A percentile compares a stretch with the other conserved stretches of the same genome.
Evolutionary conservation across 2,797 vertebrate species (phyloP).

Genomic region (Cyprinella venusta): DNA sequence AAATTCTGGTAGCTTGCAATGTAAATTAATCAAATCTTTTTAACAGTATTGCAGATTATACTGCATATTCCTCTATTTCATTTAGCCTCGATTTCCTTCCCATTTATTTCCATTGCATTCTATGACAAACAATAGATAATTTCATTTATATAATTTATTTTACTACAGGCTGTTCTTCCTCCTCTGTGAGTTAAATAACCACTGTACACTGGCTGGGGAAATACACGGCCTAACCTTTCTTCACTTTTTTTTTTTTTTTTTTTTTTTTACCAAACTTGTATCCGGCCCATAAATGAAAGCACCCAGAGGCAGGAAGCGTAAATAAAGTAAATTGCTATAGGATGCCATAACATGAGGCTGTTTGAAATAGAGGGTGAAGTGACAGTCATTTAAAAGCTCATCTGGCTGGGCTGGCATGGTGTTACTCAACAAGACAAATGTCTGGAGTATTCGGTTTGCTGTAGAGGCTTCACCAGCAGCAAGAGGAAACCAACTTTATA

Average conservation of each 20-base stretch:
- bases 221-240: constrained; percentile 67
- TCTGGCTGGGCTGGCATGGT: constrained; percentile 65
- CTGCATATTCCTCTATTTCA: not conserved
- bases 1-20: too few species aligned
- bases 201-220: constrained; percentile 52
- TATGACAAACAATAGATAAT: not conserved
- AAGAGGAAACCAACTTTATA: constrained; percentile 57
- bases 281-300: constrained; percentile 62
- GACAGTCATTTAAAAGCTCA: constrained; percentile 74
- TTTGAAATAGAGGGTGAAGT: constrained; percentile 67
- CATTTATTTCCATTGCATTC: not conserved
- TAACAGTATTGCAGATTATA: too few species aligned
- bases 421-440: constrained; percentile 69
- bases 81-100: not conserved
- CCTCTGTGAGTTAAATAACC: constrained; percentile 18
- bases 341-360: constrained; percentile 65
- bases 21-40: too few species aligned
- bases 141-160: too few species aligned
- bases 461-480: constrained; percentile 60
- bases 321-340: constrained; percentile 64
- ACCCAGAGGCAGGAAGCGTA: constrained; percentile 54
- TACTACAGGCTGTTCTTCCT: not conserved
- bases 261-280: constrained; percentile 71
- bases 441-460: constrained; percentile 57
- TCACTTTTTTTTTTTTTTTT: constrained; percentile 62